Evolutionary conservation across 2,113 vertebrate genomes (phyloP).

Genomic region (Archilochus colubris): DNA sequence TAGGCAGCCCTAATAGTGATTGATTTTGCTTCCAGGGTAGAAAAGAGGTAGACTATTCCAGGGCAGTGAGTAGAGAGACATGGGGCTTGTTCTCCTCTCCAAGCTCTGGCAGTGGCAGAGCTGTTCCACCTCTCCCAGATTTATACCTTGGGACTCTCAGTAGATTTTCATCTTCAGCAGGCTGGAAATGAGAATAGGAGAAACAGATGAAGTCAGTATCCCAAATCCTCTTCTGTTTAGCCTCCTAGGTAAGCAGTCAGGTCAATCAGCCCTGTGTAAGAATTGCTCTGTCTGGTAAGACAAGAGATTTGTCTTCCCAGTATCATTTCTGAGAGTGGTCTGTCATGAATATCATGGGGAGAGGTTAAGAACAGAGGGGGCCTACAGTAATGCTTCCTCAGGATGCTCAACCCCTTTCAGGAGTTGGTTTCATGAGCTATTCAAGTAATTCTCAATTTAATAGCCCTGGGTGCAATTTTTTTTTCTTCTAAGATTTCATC

Average conservation of each 20-base stretch:
- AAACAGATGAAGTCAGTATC: not conserved
- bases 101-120: accelerated
- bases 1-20: not conserved
- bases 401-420: not conserved
- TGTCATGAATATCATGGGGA: not conserved
- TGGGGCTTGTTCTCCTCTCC: not conserved
- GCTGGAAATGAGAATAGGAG: not conserved
- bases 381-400: not conserved
- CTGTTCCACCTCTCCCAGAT: not conserved
- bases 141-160: not conserved
- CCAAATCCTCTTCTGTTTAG: accelerated
- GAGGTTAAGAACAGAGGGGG: not conserved
- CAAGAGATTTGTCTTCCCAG: not conserved
- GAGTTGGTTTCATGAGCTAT: not conserved
- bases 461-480: not conserved
- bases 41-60: not conserved
- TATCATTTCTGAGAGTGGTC: not conserved
- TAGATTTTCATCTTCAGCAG: not conserved
- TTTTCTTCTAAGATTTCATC: not conserved
- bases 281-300: not conserved
- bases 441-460: not conserved
- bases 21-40: not conserved
- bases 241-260: not conserved
- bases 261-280: not conserved
- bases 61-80: not conserved